Conservation (phyloP, 2,797 vertebrate genomes). For the Myotis daubentonii region DNA sequence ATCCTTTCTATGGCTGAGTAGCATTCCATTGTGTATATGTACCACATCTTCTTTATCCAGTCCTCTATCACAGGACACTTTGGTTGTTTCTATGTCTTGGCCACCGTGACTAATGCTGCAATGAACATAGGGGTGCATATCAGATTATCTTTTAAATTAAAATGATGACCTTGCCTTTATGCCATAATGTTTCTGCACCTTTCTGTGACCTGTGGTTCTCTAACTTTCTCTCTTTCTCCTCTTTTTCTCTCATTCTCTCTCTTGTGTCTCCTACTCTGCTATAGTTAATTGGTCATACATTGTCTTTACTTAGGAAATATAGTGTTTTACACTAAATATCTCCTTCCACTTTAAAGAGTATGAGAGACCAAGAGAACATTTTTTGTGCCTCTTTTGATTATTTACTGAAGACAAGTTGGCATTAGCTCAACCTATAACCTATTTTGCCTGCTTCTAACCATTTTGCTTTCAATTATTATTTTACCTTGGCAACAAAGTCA, state of each 20-base stretch:
- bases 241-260: background rate
- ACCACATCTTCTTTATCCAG: too few relatives aligned
- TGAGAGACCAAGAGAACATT: background rate
- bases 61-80: too few relatives aligned
- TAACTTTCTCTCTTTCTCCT: background rate
- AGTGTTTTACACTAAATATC: background rate
- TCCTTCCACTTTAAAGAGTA: background rate
- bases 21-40: too few relatives aligned
- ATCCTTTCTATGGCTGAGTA: too few relatives aligned
- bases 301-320: background rate
- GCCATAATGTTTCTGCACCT: background rate
- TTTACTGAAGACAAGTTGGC: background rate
- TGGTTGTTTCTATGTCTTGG: too few relatives aligned
- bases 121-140: too few relatives aligned
- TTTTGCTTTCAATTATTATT: slow-evolving; percentile 43
- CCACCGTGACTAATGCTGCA: too few relatives aligned
- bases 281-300: background rate
- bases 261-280: background rate
- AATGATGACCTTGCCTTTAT: background rate
- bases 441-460: background rate
- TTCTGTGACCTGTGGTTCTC: background rate
- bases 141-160: slow-evolving; percentile 21
- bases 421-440: background rate
- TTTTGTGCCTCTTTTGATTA: background rate
- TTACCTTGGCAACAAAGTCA: slow-evolving; percentile 30